Conservation (phyloP, 2,888 invertebrate genomes). For the Bellardia bayeri region DNA sequence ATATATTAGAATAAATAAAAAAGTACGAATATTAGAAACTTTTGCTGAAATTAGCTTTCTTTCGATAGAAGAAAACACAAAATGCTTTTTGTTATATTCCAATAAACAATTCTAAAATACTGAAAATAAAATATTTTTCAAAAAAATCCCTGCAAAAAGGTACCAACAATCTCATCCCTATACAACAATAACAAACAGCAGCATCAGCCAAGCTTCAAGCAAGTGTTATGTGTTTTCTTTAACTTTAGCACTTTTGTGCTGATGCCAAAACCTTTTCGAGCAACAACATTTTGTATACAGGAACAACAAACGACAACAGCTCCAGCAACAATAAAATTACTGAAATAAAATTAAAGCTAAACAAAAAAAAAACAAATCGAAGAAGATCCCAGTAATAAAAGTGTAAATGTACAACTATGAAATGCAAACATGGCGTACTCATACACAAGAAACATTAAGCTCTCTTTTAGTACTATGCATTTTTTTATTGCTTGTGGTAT, state of each 20-base stretch:
- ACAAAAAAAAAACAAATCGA: constrained; percentile 20
- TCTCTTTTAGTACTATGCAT: constrained; percentile 35
- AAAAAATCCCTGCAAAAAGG: not conserved
- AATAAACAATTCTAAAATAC: no score
- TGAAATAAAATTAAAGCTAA: constrained; percentile 50
- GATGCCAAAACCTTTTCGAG: constrained; percentile 56
- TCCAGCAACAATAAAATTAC: constrained; percentile 59
- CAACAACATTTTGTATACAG: constrained; percentile 46
- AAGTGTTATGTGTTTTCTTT: constrained; percentile 68
- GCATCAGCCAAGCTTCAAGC: constrained; percentile 29
- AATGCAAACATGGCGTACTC: constrained; percentile 73
- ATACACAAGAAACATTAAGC: not conserved
- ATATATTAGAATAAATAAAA: no score
- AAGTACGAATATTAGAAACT: no score
- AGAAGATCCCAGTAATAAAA: constrained; percentile 58
- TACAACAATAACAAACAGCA: not conserved
- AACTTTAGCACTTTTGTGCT: constrained; percentile 68
- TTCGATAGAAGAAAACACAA: no score
- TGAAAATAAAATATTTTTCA: no score
- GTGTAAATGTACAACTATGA: constrained; percentile 69
- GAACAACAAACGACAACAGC: constrained; percentile 55
- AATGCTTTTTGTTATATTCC: no score
- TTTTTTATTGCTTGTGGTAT: constrained; percentile 53
- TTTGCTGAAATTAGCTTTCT: no score
- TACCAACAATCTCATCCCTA: constrained; percentile 12